Evolutionary conservation across 2,888 invertebrate species (phyloP), one percentile per base, ranked within the genome.

Genomic region (Drosophila siamana): DNA sequence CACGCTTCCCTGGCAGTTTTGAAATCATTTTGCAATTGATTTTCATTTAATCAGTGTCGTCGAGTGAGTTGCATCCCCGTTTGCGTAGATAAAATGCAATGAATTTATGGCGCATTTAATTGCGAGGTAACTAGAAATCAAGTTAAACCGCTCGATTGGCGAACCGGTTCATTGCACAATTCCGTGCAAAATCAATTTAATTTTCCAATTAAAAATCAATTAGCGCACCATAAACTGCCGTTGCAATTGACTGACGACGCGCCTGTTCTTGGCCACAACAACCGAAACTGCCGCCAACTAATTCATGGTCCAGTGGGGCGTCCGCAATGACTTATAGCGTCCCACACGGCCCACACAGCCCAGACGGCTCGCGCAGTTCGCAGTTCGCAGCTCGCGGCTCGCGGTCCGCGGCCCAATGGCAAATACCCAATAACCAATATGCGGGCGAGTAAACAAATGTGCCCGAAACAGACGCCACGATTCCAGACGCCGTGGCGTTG

Each of bases 141-240:
- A 60, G 79, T 52, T 54, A 48, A 55, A 22, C 26, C 48, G 16
- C n/a, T 16, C 13, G 43, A 47, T 57, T 1, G 15, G 26, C 33
- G 15, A 85, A 87, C 84, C 76, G 86, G 86, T 87, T 63, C 48
- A 60, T 89, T 88, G 70, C 85, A 81, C 69, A 83, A 88, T 80
- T 86, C 64, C 68, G 50, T 52, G 67, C 57, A 65, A 82, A 79
- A 74, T 69, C 65, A 64, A 86, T 88, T 83, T 68, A 48, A 77
- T 66, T 77, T 89, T 77, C 46, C 73, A 86, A 82, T 88, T 74
- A 74, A 80, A 79, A 86, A 82, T 75, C 74, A 76, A 88, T 86
- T 79, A 79, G 74, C 70, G 63, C 61, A 26, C 52, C 64, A 74
- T 80, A 82, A 86, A 74, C 43, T 60, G 47, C 57, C 57, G 60